Conservation (phyloP, 1,140 invertebrate genomes). For the Aphidius ervi region DNA sequence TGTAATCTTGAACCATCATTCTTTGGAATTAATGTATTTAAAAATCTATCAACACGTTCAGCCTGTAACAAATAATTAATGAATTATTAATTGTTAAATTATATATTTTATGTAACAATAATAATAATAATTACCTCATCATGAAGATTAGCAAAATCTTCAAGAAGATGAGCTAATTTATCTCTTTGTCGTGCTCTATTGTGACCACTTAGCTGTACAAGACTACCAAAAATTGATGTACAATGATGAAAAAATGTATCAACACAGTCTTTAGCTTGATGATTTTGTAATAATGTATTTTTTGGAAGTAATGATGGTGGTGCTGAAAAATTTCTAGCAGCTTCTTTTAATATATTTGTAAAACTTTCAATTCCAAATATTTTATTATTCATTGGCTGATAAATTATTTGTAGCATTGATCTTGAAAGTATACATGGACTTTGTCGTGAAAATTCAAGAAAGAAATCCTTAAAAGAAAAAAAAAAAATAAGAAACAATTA, state of each 20-base stretch:
- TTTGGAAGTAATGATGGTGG: conserved; percentile 77
- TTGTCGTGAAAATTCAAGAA: conserved; percentile 82
- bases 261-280: conserved; percentile 76
- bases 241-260: conserved; percentile 87
- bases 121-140: conserved; percentile 62
- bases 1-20: conserved; percentile 67
- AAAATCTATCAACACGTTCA: conserved; percentile 82
- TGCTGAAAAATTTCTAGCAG: conserved; percentile 80
- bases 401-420: conserved; percentile 83
- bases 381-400: conserved; percentile 57
- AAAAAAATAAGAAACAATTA: too few relatives aligned
- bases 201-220: conserved; percentile 90
- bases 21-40: conserved; percentile 70
- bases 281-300: conserved; percentile 60
- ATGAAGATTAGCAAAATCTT: conserved; percentile 87
- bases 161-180: conserved; percentile 83
- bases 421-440: conserved; percentile 91
- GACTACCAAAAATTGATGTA: conserved; percentile 77
- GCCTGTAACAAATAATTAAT: conserved; percentile 46
- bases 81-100: too few relatives aligned
- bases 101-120: too few relatives aligned
- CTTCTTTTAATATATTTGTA: conserved; percentile 79
- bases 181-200: conserved; percentile 92
- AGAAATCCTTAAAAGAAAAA: conserved; percentile 66
- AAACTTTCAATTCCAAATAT: conserved; percentile 58